Evolutionary conservation across 2,888 invertebrate species (phyloP).

Genomic region (Ephialtes manifestator): DNA sequence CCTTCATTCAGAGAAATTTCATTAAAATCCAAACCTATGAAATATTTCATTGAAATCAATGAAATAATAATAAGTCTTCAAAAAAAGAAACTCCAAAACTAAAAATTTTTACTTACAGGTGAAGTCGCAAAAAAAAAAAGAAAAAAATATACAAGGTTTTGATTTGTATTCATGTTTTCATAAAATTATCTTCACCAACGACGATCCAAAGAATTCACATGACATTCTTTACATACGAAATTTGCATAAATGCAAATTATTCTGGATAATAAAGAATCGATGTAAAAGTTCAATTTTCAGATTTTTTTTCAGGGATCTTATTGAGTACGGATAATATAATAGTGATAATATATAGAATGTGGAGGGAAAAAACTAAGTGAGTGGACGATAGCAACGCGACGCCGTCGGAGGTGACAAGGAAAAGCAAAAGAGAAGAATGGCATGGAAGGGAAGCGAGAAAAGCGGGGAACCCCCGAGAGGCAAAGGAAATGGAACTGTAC

Average conservation of each 20-base stretch:
- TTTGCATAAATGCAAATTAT: neutral
- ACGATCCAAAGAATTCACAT: neutral
- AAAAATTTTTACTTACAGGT: too few relatives aligned
- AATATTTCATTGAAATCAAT: too few relatives aligned
- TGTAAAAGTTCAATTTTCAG: neutral
- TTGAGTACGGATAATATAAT: neutral
- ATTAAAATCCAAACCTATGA: too few relatives aligned
- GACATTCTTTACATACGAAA: neutral
- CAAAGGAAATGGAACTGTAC: neutral
- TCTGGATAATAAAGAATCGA: neutral
- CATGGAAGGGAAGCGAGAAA: conserved; percentile 13
- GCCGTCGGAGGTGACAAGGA: neutral
- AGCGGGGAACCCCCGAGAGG: neutral
- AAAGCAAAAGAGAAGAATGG: conserved; percentile 23
- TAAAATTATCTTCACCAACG: too few relatives aligned
- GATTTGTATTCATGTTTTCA: too few relatives aligned
- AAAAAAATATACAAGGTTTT: too few relatives aligned
- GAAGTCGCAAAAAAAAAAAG: too few relatives aligned
- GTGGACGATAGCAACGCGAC: neutral
- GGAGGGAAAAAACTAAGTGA: conserved; percentile 15
- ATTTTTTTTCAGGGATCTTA: neutral
- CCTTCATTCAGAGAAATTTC: too few relatives aligned
- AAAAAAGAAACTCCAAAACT: too few relatives aligned
- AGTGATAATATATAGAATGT: neutral
- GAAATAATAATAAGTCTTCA: too few relatives aligned